Evolutionary conservation across 2,888 invertebrate species (phyloP).

Genomic region (Zele albiditarsus): DNA sequence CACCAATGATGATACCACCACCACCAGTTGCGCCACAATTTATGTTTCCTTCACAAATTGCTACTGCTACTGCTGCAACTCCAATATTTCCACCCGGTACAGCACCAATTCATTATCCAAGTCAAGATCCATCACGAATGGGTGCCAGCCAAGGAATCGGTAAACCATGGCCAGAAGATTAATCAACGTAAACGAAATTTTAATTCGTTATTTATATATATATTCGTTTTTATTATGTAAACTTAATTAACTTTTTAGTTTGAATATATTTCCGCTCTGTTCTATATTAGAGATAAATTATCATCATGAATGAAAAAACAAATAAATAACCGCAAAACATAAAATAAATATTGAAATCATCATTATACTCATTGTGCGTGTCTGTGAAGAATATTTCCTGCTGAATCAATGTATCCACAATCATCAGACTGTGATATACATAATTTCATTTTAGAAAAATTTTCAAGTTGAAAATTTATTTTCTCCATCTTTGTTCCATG

Average conservation of each 20-base stretch:
- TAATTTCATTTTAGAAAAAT: too few relatives aligned
- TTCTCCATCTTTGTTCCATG: too few relatives aligned
- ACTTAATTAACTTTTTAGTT: not conserved
- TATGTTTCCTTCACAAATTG: constrained; percentile 71
- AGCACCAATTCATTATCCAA: constrained; percentile 90
- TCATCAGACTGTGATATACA: too few relatives aligned
- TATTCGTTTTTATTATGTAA: not conserved
- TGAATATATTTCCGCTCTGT: not conserved
- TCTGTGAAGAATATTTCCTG: too few relatives aligned
- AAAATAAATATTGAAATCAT: too few relatives aligned
- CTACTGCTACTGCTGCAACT: constrained; percentile 72
- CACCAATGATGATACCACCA: constrained; percentile 72
- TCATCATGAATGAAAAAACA: not conserved
- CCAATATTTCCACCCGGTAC: constrained; percentile 75
- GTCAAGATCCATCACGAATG: constrained; percentile 95
- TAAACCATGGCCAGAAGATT: constrained; percentile 71
- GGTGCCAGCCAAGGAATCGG: constrained; percentile 78
- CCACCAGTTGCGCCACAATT: constrained; percentile 73
- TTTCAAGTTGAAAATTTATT: too few relatives aligned
- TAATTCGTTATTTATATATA: not conserved
- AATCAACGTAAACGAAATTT: constrained; percentile 5
- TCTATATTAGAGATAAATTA: not conserved
- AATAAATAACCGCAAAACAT: not conserved
- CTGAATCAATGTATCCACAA: too few relatives aligned
- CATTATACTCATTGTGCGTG: too few relatives aligned